phyloP scores from a whole-genome alignment of 2,113 vertebrate genomes.

The Charina bottae region DNA sequence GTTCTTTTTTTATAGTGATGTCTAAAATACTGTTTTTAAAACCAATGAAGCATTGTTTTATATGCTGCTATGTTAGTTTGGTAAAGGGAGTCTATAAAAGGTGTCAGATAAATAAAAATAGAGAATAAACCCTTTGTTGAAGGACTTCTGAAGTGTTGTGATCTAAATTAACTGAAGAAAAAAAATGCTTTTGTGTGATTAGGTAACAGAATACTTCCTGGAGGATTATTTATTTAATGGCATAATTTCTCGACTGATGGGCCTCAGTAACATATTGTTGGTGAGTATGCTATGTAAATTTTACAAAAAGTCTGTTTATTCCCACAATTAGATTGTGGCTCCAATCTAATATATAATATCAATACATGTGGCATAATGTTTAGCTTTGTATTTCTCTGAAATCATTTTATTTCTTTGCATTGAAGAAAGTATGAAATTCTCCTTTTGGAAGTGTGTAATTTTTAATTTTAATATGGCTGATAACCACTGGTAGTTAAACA shows the following conservation, averaged over 20 bases:
- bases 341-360: not conserved
- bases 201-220: slow-evolving; percentile 89
- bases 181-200: slow-evolving; percentile 31
- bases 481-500: not conserved
- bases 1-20: not conserved
- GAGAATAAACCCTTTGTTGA: not conserved
- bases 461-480: slow-evolving; percentile 20
- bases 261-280: slow-evolving; percentile 83
- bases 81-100: not conserved
- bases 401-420: not conserved
- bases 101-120: not conserved
- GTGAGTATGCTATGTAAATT: slow-evolving; percentile 73
- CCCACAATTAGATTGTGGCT: not conserved
- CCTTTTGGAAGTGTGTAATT: not conserved
- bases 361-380: slow-evolving; percentile 11
- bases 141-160: not conserved
- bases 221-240: slow-evolving; percentile 91
- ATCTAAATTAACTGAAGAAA: slow-evolving; percentile 8
- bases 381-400: not conserved
- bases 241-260: slow-evolving; percentile 91
- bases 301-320: not conserved
- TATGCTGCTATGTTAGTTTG: not conserved
- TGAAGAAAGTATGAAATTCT: slow-evolving; percentile 1
- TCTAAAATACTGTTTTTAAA: not conserved
- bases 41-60: not conserved